Evolutionary conservation across 2,113 vertebrate species (phyloP), one percentile per base, ranked within the genome.

Genomic region (Gadus chalcogrammus): DNA sequence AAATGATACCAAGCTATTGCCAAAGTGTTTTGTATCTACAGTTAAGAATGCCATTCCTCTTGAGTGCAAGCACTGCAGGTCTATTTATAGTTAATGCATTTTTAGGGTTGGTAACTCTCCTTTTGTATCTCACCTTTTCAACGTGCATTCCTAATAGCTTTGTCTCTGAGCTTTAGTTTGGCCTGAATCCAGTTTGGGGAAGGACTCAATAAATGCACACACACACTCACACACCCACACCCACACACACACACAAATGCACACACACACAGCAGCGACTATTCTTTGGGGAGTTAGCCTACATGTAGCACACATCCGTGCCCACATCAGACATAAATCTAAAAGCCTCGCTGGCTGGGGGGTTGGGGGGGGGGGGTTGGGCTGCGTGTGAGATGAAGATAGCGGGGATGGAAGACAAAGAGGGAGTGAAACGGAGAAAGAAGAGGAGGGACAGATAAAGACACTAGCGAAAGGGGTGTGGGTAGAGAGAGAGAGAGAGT

Each of bases 281-380:
- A 75, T 76, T 67, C 78, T 79, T 64, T 60, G 1, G 86, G 78
- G 73, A 85, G 68, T 86, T 82, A 85, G 87, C 83, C 85, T 84
- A 84, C 76, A 84, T 85, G 79, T 62, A 38, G 62, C 17, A 35
- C 48, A 18, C n/a, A 35, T 75, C 76, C 74, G 73, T 79, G 42
- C 75, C 77, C 74, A 83, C 80, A 38, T 70, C 76, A 70, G 75
- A 75, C 63, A 35, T 48, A 48, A 48, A 48, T 48, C 42, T 48
- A 48, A 48, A 13, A 48, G 42, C 42, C 42, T 48, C 9, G 42
- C 42, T 13, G 42, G 12, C 42, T 7, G 2, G 42, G 42, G 42
- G 42, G 42, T 5, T 8, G 55, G 15, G 15, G 17, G 55, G 17
- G 55, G 13, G n/a, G 13, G 55, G 16, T 3, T 13, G 15, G 9